Percentiles rank a stretch among this genome's conserved stretches.
Conservation (phyloP, 2,888 invertebrate genomes). For the Serripes groenlandicus region DNA sequence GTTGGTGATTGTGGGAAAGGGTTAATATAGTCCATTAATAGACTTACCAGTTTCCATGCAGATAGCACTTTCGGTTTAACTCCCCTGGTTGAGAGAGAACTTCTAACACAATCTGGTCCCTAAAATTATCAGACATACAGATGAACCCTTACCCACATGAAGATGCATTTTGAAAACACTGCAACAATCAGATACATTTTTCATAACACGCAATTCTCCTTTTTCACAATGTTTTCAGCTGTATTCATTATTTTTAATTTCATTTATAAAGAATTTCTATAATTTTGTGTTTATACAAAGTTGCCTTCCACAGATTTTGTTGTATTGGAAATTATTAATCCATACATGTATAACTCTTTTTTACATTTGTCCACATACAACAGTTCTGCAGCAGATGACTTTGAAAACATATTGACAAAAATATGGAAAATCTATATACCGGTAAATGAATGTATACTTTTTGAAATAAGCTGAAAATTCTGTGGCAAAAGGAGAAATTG, state of each 20-base stretch:
- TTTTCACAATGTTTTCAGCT: not conserved
- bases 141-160: not conserved
- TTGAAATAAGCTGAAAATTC: not conserved
- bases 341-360: too few species aligned
- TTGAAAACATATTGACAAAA: too few species aligned
- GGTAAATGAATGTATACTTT: not conserved
- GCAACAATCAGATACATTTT: not conserved
- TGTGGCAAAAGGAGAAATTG: not conserved
- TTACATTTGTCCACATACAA: too few species aligned
- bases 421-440: too few species aligned
- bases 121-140: not conserved
- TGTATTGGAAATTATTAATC: not conserved
- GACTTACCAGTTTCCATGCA: slow-evolving; percentile 80
- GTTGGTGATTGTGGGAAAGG: too few species aligned
- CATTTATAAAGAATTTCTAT: too few species aligned
- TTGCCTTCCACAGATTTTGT: not conserved
- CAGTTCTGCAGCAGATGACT: not conserved
- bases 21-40: too few species aligned
- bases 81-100: slow-evolving; percentile 58
- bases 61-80: slow-evolving; percentile 64
- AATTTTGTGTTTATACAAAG: not conserved
- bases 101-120: slow-evolving; percentile 50
- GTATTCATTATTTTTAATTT: too few species aligned
- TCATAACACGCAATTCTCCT: not conserved
- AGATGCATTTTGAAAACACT: not conserved